A percentile compares a stretch with the other conserved stretches of the same genome.
phyloP scores from a whole-genome alignment of 1,140 invertebrate species.

The Plectus sambesii region DNA sequence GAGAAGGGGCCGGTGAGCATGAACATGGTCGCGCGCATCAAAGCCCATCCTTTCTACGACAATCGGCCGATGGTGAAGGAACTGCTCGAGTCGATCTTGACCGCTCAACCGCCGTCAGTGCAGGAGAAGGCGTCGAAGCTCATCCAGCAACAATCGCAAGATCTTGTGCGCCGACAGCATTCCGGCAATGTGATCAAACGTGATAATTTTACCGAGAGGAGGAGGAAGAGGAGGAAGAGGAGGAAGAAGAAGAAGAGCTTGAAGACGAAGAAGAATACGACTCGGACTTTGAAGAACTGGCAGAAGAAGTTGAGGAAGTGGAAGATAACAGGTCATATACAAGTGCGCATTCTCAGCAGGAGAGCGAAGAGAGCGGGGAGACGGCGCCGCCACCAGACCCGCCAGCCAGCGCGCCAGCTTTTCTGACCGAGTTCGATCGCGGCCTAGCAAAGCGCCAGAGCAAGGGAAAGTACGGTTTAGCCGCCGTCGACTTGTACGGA shows the following conservation, averaged over 20 bases:
- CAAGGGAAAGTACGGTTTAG: constrained; percentile 42
- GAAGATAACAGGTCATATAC: constrained; percentile 11
- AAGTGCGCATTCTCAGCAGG: too few relatives aligned
- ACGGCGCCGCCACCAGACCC: constrained; percentile 14
- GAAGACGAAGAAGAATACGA: constrained; percentile 42
- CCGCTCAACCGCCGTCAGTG: constrained; percentile 37
- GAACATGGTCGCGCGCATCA: constrained; percentile 37
- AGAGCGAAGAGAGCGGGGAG: constrained; percentile 15
- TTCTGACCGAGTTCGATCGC: constrained; percentile 35
- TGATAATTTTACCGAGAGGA: constrained; percentile 19
- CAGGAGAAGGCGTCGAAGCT: constrained; percentile 43
- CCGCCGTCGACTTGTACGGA: constrained; percentile 37
- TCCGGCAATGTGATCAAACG: constrained; percentile 11
- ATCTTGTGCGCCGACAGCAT: constrained; percentile 14
- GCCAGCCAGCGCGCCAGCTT: constrained; percentile 26
- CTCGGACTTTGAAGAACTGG: constrained; percentile 42
- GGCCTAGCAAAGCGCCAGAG: constrained; percentile 42
- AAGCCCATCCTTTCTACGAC: constrained; percentile 41
- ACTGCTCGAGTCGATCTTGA: constrained; percentile 37
- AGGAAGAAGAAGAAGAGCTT: constrained; percentile 28
- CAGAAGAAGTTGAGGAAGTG: constrained; percentile 37
- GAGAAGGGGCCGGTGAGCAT: constrained; percentile 41
- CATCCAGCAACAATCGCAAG: constrained; percentile 33
- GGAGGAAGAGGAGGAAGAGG: constrained; percentile 21
- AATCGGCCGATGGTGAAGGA: constrained; percentile 44